These are phyloP conservation scores for Tragopan temminckii DNA, from an alignment of 2,797 vertebrate genomes.

Conservation along the genomic window DNA sequence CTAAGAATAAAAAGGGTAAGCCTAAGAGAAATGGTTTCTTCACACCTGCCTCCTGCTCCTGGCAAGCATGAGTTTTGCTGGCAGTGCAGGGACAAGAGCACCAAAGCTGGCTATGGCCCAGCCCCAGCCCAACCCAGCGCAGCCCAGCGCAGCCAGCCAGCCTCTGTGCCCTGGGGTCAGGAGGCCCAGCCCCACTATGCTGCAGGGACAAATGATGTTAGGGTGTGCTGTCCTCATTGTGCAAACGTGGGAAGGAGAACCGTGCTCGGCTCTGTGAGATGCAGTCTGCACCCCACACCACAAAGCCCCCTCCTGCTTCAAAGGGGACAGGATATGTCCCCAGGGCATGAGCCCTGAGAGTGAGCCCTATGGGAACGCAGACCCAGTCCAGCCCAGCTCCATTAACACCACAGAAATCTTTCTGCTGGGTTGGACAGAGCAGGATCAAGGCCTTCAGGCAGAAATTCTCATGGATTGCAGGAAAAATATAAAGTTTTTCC, in stretches of 20 bases:
- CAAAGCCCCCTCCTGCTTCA: constrained; percentile 31
- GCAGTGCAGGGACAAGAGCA: not conserved
- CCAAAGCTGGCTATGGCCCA: not conserved
- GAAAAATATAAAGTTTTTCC: constrained; percentile 37
- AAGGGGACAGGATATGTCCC: constrained; percentile 10
- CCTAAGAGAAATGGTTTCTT: not conserved
- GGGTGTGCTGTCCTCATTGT: not conserved
- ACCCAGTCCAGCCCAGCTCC: not conserved
- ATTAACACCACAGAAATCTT: constrained; percentile 47
- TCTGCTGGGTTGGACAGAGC: constrained; percentile 9
- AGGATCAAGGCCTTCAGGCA: constrained; percentile 15
- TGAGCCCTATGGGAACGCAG: not conserved
- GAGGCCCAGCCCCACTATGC: not conserved
- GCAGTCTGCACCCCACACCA: not conserved
- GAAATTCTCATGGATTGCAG: constrained; percentile 13
- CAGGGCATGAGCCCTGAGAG: not conserved
- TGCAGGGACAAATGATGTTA: not conserved
- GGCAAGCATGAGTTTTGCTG: not conserved
- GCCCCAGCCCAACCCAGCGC: not conserved
- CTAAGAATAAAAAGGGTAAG: not conserved
- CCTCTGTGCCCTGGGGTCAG: not conserved
- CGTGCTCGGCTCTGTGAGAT: not conserved
- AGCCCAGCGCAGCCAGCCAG: fast-evolving
- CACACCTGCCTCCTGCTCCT: not conserved
- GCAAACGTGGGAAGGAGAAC: not conserved